These are phyloP conservation scores for Oplegnathus fasciatus DNA, from an alignment of 2,113 vertebrate genomes.

Conservation along the genomic window DNA sequence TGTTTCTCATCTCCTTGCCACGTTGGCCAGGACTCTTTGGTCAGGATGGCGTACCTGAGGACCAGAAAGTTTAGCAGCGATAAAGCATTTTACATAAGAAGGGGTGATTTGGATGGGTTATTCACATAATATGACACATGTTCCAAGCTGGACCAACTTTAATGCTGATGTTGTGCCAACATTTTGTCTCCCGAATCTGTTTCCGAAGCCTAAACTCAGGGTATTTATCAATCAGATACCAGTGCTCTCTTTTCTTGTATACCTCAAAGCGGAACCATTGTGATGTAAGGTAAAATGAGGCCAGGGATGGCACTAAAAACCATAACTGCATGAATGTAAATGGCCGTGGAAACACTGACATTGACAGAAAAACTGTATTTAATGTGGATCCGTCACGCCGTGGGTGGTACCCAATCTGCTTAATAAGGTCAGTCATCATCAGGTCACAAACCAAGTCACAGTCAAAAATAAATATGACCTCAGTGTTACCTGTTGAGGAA, in stretches of 20 bases:
- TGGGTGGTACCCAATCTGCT: not conserved
- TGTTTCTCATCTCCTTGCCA: conserved; percentile 97
- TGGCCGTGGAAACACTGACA: not conserved
- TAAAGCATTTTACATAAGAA: not conserved
- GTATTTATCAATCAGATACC: not conserved
- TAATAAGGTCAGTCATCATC: not conserved
- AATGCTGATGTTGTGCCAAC: not conserved
- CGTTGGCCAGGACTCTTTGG: conserved; percentile 95
- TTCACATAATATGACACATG: not conserved
- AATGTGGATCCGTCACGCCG: not conserved
- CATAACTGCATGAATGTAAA: not conserved
- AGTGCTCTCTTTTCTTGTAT: not conserved
- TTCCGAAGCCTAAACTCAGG: not conserved
- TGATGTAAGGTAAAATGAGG: not conserved
- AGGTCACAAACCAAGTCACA: not conserved
- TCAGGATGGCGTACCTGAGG: conserved; percentile 95
- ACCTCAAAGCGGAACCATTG: not conserved
- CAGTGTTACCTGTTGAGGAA: conserved; percentile 93
- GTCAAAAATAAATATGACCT: not conserved
- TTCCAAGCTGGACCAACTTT: not conserved
- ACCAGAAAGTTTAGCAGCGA: not conserved
- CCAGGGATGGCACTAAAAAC: not conserved
- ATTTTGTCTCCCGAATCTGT: not conserved
- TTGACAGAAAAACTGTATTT: not conserved
- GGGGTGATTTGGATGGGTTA: not conserved